phyloP scores from a whole-genome alignment of 2,888 invertebrate genomes.

The Calliopum simillimum region DNA sequence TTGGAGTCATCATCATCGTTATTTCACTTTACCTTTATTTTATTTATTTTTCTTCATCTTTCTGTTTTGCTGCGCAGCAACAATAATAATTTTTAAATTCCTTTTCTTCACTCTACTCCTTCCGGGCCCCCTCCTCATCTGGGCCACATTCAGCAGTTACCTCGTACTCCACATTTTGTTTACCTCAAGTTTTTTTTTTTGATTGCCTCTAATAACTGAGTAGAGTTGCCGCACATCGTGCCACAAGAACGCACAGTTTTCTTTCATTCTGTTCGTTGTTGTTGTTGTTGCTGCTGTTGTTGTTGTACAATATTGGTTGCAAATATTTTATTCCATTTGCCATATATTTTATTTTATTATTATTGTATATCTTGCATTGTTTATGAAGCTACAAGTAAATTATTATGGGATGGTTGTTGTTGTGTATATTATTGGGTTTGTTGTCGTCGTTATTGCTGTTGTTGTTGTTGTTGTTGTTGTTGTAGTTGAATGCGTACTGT shows the following conservation, averaged over 20 bases:
- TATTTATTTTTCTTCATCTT: background rate
- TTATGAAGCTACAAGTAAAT: conserved; percentile 62
- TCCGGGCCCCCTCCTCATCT: too few species aligned
- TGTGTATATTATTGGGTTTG: conserved; percentile 17
- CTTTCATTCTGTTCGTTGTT: conserved; percentile 34
- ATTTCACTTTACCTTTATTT: too few species aligned
- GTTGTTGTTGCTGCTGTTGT: conserved; percentile 38
- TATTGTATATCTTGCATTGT: conserved; percentile 62
- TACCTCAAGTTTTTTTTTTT: conserved; percentile 29
- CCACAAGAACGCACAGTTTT: conserved; percentile 4
- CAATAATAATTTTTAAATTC: conserved; percentile 27
- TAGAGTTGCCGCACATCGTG: conserved; percentile 28
- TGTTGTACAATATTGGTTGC: conserved; percentile 49
- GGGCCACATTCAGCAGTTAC: too few species aligned
- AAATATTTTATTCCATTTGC: conserved; percentile 60
- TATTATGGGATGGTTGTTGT: conserved; percentile 56
- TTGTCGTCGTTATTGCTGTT: conserved; percentile 7
- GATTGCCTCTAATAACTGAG: conserved; percentile 40
- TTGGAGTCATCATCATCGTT: too few species aligned
- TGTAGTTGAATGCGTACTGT: conserved; percentile 17
- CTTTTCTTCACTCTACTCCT: conserved; percentile 13
- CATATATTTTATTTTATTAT: conserved; percentile 58
- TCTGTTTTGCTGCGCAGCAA: background rate
- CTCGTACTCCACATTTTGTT: conserved; percentile 19
- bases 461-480: conserved; percentile 38